Percentiles rank a stretch among this genome's conserved stretches.
Conservation (phyloP, 2,113 vertebrate species). For the Hydropotes inermis region DNA sequence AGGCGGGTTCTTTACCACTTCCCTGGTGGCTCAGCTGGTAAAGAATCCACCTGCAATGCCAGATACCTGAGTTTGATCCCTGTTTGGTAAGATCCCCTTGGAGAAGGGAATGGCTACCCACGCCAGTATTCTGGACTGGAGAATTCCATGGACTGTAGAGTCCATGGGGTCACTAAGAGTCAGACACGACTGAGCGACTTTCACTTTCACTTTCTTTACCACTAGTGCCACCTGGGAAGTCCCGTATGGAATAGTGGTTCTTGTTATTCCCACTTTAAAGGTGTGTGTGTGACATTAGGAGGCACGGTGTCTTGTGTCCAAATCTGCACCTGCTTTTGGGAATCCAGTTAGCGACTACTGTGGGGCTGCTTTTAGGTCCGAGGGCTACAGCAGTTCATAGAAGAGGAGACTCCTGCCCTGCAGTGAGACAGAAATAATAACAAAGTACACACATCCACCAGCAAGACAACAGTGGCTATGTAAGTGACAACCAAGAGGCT, state of each 20-base stretch:
- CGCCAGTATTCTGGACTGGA: neutral
- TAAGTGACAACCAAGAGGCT: neutral
- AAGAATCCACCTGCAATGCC: accelerated
- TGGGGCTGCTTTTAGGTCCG: neutral
- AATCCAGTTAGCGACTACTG: neutral
- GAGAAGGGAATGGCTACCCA: neutral
- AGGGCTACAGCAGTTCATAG: neutral
- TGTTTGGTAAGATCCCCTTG: neutral
- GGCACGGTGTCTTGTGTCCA: neutral
- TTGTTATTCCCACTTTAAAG: neutral
- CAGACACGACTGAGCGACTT: neutral
- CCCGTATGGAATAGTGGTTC: neutral
- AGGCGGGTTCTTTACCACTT: neutral
- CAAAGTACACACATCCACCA: accelerated
- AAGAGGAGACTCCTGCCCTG: neutral
- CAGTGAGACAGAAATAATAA: neutral
- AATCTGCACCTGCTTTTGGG: neutral
- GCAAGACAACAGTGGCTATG: accelerated
- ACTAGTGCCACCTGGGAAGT: neutral
- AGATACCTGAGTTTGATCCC: neutral
- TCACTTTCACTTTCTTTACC: neutral
- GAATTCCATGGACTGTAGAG: neutral
- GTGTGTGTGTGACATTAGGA: neutral
- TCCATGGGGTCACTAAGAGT: neutral
- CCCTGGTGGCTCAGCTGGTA: neutral